phyloP scores from a whole-genome alignment of 1,140 invertebrate species.

The Magallana ariakensis region DNA sequence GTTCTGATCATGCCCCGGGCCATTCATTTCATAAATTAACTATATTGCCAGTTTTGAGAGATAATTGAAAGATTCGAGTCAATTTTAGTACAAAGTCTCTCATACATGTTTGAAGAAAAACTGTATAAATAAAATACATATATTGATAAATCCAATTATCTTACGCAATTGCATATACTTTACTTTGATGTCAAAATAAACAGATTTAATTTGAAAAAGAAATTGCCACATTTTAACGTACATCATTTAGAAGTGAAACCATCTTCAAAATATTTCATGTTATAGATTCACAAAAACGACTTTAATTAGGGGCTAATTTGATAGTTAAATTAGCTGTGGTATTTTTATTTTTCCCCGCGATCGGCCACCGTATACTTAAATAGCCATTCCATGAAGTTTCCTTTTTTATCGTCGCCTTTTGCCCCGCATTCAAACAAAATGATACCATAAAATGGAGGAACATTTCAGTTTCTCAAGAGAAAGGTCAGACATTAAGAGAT shows the following conservation, averaged over 20 bases:
- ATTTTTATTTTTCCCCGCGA: constrained; percentile 12
- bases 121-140: no score
- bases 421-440: neutral
- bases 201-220: no score
- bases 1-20: neutral
- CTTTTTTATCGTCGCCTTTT: neutral
- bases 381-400: constrained; percentile 7
- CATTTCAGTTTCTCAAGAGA: constrained; percentile 16
- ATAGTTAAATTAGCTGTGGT: constrained; percentile 34
- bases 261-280: neutral
- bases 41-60: no score
- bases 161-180: no score
- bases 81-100: no score
- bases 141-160: no score
- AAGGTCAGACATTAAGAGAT: constrained; percentile 18
- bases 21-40: neutral
- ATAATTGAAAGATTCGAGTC: no score
- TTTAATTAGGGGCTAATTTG: constrained; percentile 27
- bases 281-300: neutral
- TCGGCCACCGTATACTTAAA: constrained; percentile 19
- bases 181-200: no score
- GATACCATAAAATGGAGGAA: constrained; percentile 14
- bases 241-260: neutral
- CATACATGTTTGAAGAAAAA: no score
- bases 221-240: no score